These are phyloP conservation scores for Drosophila leonis DNA, from an alignment of 2,888 invertebrate genomes.

Conservation along the genomic window DNA sequence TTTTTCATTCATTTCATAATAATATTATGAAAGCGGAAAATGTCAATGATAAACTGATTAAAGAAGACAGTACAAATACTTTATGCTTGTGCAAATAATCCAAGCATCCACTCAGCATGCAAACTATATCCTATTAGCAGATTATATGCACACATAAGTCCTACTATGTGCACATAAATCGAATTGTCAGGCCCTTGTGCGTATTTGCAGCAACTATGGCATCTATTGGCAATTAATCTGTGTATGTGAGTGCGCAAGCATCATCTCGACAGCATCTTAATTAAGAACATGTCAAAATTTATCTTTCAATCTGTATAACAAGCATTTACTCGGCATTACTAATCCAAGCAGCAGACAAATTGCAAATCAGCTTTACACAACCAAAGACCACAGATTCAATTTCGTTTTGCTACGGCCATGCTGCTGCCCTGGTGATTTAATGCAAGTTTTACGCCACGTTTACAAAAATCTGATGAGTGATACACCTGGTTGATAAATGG, in stretches of 20 bases:
- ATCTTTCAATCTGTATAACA: constrained; percentile 59
- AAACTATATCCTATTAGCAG: constrained; percentile 7
- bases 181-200: constrained; percentile 8
- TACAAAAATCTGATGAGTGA: constrained; percentile 31
- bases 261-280: constrained; percentile 74
- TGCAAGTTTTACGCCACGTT: constrained; percentile 18
- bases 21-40: constrained; percentile 7
- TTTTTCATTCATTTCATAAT: constrained; percentile 14
- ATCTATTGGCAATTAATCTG: constrained; percentile 42
- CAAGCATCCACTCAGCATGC: constrained; percentile 16
- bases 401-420: constrained; percentile 1
- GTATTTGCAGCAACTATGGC: neutral
- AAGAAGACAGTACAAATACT: neutral
- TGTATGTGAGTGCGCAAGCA: constrained; percentile 1
- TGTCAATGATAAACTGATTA: constrained; percentile 13
- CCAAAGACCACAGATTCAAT: neutral
- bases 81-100: neutral
- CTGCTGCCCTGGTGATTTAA: constrained; percentile 16
- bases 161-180: constrained; percentile 8
- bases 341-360: constrained; percentile 46
- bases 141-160: neutral
- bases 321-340: constrained; percentile 44
- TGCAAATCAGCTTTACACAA: constrained; percentile 21
- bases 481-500: constrained; percentile 34
- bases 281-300: constrained; percentile 67